A percentile compares a stretch with the other conserved stretches of the same genome.
These are phyloP conservation scores for Chrysomallon squamiferum DNA, from an alignment of 1,140 invertebrate species.

Conservation along the genomic window DNA sequence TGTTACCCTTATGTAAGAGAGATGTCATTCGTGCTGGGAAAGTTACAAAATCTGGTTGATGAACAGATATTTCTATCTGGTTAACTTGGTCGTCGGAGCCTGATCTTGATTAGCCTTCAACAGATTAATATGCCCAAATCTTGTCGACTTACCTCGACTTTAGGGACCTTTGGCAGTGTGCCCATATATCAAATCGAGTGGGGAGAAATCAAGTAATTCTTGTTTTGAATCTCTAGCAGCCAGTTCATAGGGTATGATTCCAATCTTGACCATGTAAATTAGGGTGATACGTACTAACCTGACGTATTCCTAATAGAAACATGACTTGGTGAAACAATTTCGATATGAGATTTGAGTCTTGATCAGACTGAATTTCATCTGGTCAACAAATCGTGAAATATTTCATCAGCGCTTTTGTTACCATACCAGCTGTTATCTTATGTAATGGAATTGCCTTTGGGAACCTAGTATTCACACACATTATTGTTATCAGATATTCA, in stretches of 20 bases:
- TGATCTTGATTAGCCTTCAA: slow-evolving; percentile 8
- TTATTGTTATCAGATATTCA: too few species aligned
- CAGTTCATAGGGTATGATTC: background rate
- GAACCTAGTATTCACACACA: slow-evolving; percentile 5
- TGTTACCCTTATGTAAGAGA: slow-evolving; percentile 46
- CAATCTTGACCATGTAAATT: slow-evolving; percentile 7
- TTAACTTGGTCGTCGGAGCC: too few species aligned
- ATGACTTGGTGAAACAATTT: slow-evolving; percentile 12
- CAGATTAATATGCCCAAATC: slow-evolving; percentile 20
- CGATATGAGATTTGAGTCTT: slow-evolving; percentile 12
- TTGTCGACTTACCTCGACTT: slow-evolving; percentile 6
- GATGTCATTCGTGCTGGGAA: slow-evolving; percentile 51
- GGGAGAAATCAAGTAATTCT: slow-evolving; percentile 15
- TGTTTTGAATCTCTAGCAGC: slow-evolving; percentile 15
- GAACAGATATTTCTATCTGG: background rate
- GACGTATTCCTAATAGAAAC: slow-evolving; percentile 3
- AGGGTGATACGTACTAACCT: slow-evolving; percentile 9
- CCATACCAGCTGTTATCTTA: slow-evolving; percentile 1
- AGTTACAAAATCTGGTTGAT: slow-evolving; percentile 18
- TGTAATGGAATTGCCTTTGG: slow-evolving; percentile 12
- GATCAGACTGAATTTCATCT: slow-evolving; percentile 13
- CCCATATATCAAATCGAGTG: slow-evolving; percentile 19
- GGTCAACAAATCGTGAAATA: slow-evolving; percentile 17
- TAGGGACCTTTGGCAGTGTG: slow-evolving; percentile 12
- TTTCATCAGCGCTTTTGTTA: slow-evolving; percentile 17